Conservation (phyloP, 2,113 vertebrate genomes). For the Hyla sarda region DNA sequence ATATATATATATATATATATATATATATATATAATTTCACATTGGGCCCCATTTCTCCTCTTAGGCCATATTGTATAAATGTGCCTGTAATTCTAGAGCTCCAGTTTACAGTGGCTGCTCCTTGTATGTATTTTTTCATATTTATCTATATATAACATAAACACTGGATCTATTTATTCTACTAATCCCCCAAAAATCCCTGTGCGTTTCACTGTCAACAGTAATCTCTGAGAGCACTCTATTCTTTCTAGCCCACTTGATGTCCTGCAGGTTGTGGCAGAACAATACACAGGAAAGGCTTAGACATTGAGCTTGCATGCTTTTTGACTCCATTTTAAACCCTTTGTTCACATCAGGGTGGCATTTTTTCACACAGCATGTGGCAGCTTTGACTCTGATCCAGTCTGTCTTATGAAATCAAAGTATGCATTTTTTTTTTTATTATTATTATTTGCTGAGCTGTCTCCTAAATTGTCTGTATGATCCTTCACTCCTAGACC, state of each 20-base stretch:
- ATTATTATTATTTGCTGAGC: slow-evolving; percentile 59
- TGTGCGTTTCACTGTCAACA: slow-evolving; percentile 66
- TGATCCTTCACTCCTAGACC: slow-evolving; percentile 60
- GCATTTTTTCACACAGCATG: slow-evolving; percentile 86
- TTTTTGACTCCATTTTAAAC: slow-evolving; percentile 85
- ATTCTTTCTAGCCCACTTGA: slow-evolving; percentile 76
- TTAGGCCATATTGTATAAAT: background rate
- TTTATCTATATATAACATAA: slow-evolving; percentile 18
- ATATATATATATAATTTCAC: background rate
- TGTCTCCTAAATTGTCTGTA: slow-evolving; percentile 62
- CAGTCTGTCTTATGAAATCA: slow-evolving; percentile 81
- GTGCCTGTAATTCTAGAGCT: background rate
- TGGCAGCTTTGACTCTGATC: slow-evolving; percentile 82
- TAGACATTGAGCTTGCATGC: slow-evolving; percentile 79
- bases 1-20: too few relatives aligned
- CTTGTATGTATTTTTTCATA: background rate
- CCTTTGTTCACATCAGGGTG: slow-evolving; percentile 85
- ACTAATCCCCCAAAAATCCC: slow-evolving; percentile 65
- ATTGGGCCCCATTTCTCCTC: background rate
- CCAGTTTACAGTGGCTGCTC: background rate
- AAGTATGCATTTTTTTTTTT: slow-evolving; percentile 69
- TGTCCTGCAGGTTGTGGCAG: slow-evolving; percentile 79
- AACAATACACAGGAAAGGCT: slow-evolving; percentile 83
- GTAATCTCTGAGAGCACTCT: slow-evolving; percentile 70
- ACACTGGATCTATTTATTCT: slow-evolving; percentile 28